Conservation (phyloP, 1,140 invertebrate genomes). For the Diplogasteroides magnus region DNA sequence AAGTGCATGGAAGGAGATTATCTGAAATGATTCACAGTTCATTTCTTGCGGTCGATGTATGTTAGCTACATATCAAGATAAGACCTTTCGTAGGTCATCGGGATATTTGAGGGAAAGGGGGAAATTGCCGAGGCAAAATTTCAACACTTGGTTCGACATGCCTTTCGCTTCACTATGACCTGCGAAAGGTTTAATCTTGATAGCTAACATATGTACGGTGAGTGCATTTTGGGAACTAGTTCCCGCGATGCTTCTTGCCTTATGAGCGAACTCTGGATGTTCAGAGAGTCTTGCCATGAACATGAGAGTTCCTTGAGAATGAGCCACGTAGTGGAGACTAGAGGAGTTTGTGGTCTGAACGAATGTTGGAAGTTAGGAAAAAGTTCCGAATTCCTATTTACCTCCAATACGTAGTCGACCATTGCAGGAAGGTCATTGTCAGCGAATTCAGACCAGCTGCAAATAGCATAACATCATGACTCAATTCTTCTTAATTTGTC, state of each 20-base stretch:
- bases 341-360: too few relatives aligned
- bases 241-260: conserved; percentile 3
- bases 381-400: background rate
- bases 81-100: too few relatives aligned
- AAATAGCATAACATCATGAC: conserved; percentile 23
- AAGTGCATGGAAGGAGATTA: conserved; percentile 38
- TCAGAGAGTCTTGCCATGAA: conserved; percentile 56
- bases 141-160: too few relatives aligned
- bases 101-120: too few relatives aligned
- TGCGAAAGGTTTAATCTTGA: too few relatives aligned
- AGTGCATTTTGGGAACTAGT: background rate
- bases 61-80: too few relatives aligned
- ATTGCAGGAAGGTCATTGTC: conserved; percentile 67
- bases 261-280: conserved; percentile 26
- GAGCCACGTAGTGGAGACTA: conserved; percentile 58
- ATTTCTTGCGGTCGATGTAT: too few relatives aligned
- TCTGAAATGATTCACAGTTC: too few relatives aligned
- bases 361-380: too few relatives aligned
- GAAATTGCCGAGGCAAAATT: too few relatives aligned
- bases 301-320: conserved; percentile 59
- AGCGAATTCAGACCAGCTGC: conserved; percentile 72
- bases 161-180: too few relatives aligned
- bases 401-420: conserved; percentile 63
- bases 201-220: too few relatives aligned
- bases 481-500: background rate